Evolutionary conservation across 2,113 vertebrate species (phyloP).

Genomic region (Protobothrops mucrosquamatus): DNA sequence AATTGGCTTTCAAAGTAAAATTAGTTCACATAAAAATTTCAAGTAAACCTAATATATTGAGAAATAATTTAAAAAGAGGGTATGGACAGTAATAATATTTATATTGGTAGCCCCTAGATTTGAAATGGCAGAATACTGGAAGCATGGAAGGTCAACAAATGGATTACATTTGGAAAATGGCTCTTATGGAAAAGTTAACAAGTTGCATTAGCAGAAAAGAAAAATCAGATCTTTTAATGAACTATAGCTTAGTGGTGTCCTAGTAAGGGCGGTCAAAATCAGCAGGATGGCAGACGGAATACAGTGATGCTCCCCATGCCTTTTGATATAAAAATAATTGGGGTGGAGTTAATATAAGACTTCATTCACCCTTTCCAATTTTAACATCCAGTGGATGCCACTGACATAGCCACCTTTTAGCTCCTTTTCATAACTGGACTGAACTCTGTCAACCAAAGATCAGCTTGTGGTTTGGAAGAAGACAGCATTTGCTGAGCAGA

Average conservation of each 20-base stretch:
- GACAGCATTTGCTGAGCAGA: background rate
- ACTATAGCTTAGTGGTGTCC: background rate
- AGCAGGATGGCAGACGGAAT: background rate
- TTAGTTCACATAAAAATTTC: background rate
- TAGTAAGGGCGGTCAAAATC: background rate
- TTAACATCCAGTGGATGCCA: background rate
- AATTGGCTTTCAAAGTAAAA: background rate
- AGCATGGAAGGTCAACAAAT: background rate
- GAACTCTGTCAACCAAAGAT: background rate
- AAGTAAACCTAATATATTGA: background rate
- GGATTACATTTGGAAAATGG: background rate
- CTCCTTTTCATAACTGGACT: background rate
- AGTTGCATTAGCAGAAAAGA: background rate
- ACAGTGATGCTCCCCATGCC: background rate
- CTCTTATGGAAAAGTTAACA: background rate
- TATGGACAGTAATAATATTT: background rate
- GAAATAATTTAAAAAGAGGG: background rate
- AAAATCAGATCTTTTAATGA: background rate
- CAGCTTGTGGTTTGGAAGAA: background rate
- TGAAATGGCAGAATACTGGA: background rate
- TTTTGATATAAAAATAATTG: background rate
- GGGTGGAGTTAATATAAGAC: background rate
- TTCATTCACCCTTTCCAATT: background rate
- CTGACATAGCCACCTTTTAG: background rate
- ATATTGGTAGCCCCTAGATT: background rate